phyloP scores from a whole-genome alignment of 2,888 invertebrate species.

The Tolmerus cingulatus region DNA sequence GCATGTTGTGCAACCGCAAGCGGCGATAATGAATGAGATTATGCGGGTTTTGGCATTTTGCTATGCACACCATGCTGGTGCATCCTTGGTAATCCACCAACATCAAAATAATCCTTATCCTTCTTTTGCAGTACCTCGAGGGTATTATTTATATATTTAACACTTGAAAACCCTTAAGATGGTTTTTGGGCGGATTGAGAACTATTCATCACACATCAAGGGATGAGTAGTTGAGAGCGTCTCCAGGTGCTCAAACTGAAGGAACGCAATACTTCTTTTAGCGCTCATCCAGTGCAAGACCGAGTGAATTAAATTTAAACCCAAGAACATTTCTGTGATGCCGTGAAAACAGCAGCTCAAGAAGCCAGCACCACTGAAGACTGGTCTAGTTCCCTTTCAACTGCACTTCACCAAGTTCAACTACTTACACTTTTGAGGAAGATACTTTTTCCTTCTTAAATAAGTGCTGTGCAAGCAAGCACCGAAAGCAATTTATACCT shows the following conservation, averaged over 20 bases:
- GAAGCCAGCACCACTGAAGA: neutral
- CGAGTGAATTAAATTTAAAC: neutral
- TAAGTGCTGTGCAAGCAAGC: neutral
- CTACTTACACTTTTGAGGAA: neutral
- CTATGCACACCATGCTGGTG: neutral
- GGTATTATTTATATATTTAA: constrained; percentile 2
- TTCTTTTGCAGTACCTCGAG: neutral
- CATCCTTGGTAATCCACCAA: neutral
- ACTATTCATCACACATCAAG: neutral
- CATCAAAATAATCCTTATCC: neutral
- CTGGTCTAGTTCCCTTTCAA: neutral
- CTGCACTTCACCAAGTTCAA: neutral
- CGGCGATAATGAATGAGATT: constrained; percentile 6
- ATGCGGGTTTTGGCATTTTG: neutral
- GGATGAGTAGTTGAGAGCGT: neutral
- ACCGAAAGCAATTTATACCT: constrained; percentile 10
- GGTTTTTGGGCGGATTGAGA: neutral
- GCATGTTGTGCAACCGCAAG: neutral
- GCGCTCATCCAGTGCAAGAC: neutral
- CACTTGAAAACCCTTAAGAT: neutral
- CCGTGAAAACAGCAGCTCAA: neutral
- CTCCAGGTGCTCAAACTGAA: neutral
- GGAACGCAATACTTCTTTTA: neutral
- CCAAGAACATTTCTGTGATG: neutral
- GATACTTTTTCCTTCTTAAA: neutral